Evolutionary conservation across 2,888 invertebrate genomes (phyloP).

Genomic region (Anorthoa munda): DNA sequence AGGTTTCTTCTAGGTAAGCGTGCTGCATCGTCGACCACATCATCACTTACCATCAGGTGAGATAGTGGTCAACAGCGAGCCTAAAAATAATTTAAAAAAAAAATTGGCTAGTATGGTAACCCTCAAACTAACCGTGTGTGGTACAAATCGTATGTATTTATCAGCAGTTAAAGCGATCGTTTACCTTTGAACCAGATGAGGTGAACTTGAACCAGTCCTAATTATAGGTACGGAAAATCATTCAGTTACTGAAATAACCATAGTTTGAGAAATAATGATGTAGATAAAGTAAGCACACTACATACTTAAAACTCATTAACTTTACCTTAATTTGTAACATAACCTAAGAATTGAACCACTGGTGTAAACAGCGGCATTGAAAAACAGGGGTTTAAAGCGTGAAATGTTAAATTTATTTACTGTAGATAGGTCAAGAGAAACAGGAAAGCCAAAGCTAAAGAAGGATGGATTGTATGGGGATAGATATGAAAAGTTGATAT

Average conservation of each 20-base stretch:
- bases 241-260: background rate
- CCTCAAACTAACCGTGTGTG: constrained; percentile 64
- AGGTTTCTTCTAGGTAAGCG: no score
- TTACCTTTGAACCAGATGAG: constrained; percentile 77
- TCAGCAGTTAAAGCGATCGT: constrained; percentile 70
- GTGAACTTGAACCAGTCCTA: constrained; percentile 75
- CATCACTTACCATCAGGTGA: no score
- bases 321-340: background rate
- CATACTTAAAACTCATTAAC: background rate
- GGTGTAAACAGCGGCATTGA: background rate
- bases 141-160: constrained; percentile 66
- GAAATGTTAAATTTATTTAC: background rate
- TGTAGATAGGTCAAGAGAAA: no score
- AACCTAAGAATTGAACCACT: constrained; percentile 9
- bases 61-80: no score
- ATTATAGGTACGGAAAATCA: constrained; percentile 48
- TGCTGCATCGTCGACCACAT: no score
- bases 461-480: background rate
- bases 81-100: no score
- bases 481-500: background rate
- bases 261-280: background rate
- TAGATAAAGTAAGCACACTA: background rate
- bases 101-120: constrained; percentile 43
- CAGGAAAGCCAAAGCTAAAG: background rate
- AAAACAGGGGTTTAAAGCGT: background rate